A percentile compares a stretch with the other conserved stretches of the same genome.
These are phyloP conservation scores for Saccopteryx bilineata DNA, from an alignment of 2,113 vertebrate species.

Conservation along the genomic window DNA sequence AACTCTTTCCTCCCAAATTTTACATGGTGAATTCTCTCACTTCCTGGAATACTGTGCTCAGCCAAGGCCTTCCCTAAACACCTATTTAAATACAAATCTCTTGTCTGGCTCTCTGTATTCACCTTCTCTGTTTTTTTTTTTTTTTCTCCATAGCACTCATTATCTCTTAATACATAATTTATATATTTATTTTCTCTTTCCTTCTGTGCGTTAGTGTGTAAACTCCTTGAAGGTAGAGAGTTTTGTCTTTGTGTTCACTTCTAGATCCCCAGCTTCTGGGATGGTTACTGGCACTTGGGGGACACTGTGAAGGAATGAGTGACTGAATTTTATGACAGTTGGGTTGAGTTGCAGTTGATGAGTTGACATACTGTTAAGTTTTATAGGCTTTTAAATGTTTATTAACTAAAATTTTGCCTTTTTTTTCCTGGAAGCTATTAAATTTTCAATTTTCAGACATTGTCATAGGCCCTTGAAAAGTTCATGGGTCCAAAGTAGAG, in stretches of 20 bases:
- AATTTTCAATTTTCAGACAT: not conserved
- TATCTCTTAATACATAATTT: not conserved
- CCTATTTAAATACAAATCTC: not conserved
- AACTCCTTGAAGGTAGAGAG: not conserved
- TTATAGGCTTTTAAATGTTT: not conserved
- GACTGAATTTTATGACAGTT: not conserved
- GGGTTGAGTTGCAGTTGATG: not conserved
- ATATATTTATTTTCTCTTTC: not conserved
- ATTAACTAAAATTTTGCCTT: not conserved
- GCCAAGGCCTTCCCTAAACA: not conserved
- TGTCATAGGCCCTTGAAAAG: not conserved
- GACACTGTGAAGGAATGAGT: not conserved
- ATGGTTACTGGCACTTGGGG: not conserved
- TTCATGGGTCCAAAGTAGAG: not conserved
- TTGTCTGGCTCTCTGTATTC: too few relatives aligned
- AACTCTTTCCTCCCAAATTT: not conserved
- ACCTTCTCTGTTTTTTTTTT: not conserved
- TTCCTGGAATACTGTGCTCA: not conserved
- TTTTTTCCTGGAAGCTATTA: not conserved
- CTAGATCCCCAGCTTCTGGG: too few relatives aligned
- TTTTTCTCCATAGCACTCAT: not conserved
- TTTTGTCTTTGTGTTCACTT: not conserved
- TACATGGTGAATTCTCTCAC: not conserved
- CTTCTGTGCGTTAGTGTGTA: not conserved
- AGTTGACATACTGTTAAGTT: not conserved